Percentiles rank a stretch among this genome's conserved stretches.
These are phyloP conservation scores for Ursus arctos DNA, from an alignment of 2,113 vertebrate species.

Conservation along the genomic window DNA sequence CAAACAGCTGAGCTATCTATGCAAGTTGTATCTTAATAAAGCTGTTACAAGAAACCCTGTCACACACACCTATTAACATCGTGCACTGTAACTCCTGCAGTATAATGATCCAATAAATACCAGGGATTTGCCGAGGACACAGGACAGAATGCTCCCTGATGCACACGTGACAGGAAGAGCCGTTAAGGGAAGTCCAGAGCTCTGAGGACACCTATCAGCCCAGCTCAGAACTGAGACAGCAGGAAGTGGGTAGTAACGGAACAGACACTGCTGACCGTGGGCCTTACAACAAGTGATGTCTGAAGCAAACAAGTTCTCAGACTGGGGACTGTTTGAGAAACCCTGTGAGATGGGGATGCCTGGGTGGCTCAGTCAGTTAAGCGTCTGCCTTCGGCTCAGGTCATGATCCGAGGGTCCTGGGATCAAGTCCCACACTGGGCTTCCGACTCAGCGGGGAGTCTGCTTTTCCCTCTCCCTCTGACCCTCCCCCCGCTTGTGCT, in stretches of 20 bases:
- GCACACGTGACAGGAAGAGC: background rate
- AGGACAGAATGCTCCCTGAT: background rate
- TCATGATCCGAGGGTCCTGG: background rate
- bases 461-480: background rate
- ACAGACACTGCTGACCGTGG: background rate
- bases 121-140: background rate
- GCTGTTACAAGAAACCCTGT: background rate
- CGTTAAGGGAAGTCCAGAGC: background rate
- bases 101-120: background rate
- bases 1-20: background rate
- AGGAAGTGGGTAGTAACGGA: background rate
- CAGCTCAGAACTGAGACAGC: too few relatives aligned
- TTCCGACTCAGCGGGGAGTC: background rate
- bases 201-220: background rate
- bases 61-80: background rate
- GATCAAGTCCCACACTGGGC: background rate
- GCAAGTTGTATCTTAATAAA: background rate
- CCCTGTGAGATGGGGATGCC: background rate
- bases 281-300: background rate
- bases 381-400: background rate
- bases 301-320: background rate
- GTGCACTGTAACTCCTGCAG: background rate
- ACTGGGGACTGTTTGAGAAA: background rate
- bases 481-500: accelerated
- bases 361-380: background rate